These are phyloP conservation scores for Huso huso DNA, from an alignment of 2,797 vertebrate species.

Conservation along the genomic window DNA sequence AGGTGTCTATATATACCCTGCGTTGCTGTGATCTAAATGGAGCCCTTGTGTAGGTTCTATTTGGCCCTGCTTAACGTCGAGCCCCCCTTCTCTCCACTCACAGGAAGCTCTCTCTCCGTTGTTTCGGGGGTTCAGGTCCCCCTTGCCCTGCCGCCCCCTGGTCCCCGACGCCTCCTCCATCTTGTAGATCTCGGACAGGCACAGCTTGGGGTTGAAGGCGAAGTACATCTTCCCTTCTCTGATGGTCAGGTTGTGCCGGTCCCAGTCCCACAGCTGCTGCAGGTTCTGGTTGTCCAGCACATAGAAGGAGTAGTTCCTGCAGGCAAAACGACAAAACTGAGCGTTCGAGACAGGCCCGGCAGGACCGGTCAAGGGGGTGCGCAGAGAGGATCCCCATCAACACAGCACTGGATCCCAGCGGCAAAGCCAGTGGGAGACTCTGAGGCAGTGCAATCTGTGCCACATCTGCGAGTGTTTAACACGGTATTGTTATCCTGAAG, in stretches of 20 bases:
- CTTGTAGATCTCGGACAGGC: constrained; percentile 84
- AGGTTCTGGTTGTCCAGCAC: constrained; percentile 92
- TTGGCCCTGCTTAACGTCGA: too few species aligned
- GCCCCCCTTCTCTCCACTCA: constrained; percentile 52
- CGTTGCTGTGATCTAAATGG: too few species aligned
- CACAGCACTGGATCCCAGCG: too few species aligned
- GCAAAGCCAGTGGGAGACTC: too few species aligned
- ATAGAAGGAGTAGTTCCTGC: constrained; percentile 85
- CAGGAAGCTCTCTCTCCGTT: constrained; percentile 92
- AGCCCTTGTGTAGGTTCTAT: too few species aligned
- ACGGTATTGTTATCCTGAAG: too few species aligned
- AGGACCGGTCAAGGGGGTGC: too few species aligned
- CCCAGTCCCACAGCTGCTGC: constrained; percentile 95
- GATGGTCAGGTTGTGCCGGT: constrained; percentile 88
- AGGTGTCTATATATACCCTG: too few species aligned
- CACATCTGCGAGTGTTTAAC: too few species aligned
- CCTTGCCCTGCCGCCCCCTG: constrained; percentile 64
- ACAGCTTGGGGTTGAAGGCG: constrained; percentile 87
- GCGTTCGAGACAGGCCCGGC: background rate
- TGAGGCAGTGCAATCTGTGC: too few species aligned
- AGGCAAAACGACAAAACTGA: background rate
- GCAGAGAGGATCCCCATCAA: too few species aligned
- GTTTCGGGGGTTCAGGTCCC: constrained; percentile 80
- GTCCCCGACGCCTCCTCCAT: constrained; percentile 88
- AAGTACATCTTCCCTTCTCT: constrained; percentile 84